Evolutionary conservation across 2,113 vertebrate genomes (phyloP).

Genomic region (Willisornis vidua): DNA sequence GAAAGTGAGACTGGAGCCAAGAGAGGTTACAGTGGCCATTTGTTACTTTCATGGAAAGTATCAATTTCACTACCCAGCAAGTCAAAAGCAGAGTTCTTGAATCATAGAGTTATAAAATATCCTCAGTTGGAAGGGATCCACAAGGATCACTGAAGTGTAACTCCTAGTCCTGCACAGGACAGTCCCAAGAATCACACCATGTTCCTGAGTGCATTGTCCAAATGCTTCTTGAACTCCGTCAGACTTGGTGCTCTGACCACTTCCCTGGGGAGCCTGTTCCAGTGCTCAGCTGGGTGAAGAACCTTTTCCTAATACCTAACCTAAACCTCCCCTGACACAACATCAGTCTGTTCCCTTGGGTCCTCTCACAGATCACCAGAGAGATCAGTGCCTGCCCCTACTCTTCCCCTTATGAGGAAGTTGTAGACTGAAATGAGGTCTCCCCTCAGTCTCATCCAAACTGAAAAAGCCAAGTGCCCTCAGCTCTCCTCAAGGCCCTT

Average conservation of each 20-base stretch:
- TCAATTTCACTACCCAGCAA: not conserved
- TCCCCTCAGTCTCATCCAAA: not conserved
- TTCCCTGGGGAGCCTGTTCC: not conserved
- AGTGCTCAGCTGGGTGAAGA: too few relatives aligned
- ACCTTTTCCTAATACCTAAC: not conserved
- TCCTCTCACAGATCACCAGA: not conserved
- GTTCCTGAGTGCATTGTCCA: not conserved
- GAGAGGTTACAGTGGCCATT: not conserved
- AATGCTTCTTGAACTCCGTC: not conserved
- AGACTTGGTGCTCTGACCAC: not conserved
- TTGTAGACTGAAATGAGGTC: not conserved
- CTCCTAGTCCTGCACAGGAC: not conserved
- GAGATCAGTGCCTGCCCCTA: not conserved
- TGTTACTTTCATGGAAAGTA: not conserved
- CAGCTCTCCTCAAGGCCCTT: not conserved
- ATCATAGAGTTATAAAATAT: not conserved
- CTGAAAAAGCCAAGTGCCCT: not conserved
- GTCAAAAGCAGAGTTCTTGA: not conserved
- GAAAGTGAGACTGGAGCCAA: not conserved
- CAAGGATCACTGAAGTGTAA: not conserved
- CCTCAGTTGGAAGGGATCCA: not conserved
- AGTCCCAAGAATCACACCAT: not conserved
- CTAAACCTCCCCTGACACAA: not conserved
- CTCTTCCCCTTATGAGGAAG: not conserved
- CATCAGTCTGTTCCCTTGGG: accelerated